Evolutionary conservation across 2,797 vertebrate genomes (phyloP), one percentile per base, ranked within the genome.

Genomic region (Lithobates sylvaticus): DNA sequence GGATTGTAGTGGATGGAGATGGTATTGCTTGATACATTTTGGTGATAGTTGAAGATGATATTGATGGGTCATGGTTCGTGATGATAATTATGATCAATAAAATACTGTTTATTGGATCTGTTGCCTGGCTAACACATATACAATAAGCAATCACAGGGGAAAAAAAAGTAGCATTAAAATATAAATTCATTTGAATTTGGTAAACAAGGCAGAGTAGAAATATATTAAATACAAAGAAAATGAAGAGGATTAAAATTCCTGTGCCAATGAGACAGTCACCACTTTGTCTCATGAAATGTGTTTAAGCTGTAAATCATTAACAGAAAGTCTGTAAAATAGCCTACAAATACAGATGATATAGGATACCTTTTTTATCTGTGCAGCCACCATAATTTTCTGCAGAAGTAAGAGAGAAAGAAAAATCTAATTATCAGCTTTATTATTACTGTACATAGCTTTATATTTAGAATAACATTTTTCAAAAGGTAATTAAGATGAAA

Each of bases 381-480:
- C 23, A 34, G 10, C n/a, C 15, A 12, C 47, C 16, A 39, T 65
- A 12, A 47, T 47, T 44, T 44, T 47, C 74, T 50, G 3, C 26
- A 44, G 16, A 67, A 29, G 32, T 65, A n/a, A 74, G 42, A 50
- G 27, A 67, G 39, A 83, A 68, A 75, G 23, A 73, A 73, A 21
- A 83, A 83, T 83, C 42, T 76, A 76, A 83, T 83, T 83, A 83
- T 76, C 68, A 34, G 75, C 16, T 64, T 18, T 83, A 68, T 69
- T 76, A 75, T 83, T 54, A 76, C 50, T 42, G 26, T 81, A 61
- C 61, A 54, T 83, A 67, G 54, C 72, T 65, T 74, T 74, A 76
- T 68, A 68, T 69, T 83, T 68, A 76, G 73, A 50, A 65, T 18
- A 76, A 5, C 42, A 68, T 65, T 50, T 65, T 76, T 36, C 67